Evolutionary conservation across 2,797 vertebrate genomes (phyloP).

Genomic region (Sparus aurata): DNA sequence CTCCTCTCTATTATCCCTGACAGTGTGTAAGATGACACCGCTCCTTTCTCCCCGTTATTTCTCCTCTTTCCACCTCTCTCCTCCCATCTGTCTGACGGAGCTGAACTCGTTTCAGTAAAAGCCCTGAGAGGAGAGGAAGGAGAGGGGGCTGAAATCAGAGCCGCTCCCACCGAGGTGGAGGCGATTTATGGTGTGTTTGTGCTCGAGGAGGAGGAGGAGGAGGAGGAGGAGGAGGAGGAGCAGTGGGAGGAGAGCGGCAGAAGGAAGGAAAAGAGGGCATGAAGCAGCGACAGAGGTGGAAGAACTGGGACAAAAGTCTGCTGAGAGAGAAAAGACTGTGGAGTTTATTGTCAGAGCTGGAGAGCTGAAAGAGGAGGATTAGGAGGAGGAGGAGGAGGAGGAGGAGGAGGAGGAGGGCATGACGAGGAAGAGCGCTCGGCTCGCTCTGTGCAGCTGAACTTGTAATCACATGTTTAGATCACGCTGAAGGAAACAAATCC

Average conservation of each 20-base stretch:
- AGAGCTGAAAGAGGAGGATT: constrained; percentile 35
- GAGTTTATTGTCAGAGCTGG: constrained; percentile 38
- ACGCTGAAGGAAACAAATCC: neutral
- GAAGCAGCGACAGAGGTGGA: constrained; percentile 51
- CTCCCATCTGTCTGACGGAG: constrained; percentile 42
- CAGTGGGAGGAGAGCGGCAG: constrained; percentile 45
- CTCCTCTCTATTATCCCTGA: constrained; percentile 42
- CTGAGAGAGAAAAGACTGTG: constrained; percentile 26
- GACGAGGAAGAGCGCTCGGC: neutral
- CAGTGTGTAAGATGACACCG: constrained; percentile 68
- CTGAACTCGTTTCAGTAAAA: constrained; percentile 36
- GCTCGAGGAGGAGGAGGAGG: constrained; percentile 5
- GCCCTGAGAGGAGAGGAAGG: constrained; percentile 12
- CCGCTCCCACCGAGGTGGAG: constrained; percentile 55
- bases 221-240: constrained; percentile 51
- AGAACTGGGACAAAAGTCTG: constrained; percentile 62
- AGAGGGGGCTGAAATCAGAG: constrained; percentile 71
- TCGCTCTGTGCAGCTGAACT: constrained; percentile 28
- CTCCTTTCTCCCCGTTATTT: constrained; percentile 31
- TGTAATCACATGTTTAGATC: constrained; percentile 21
- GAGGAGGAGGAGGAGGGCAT: neutral
- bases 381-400: constrained; percentile 25
- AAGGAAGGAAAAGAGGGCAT: constrained; percentile 52
- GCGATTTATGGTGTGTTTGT: constrained; percentile 61
- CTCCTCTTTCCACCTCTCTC: constrained; percentile 59